A percentile compares a stretch with the other conserved stretches of the same genome.
These are phyloP conservation scores for Meiosimyza platycephala DNA, from an alignment of 2,888 invertebrate species.

Conservation along the genomic window DNA sequence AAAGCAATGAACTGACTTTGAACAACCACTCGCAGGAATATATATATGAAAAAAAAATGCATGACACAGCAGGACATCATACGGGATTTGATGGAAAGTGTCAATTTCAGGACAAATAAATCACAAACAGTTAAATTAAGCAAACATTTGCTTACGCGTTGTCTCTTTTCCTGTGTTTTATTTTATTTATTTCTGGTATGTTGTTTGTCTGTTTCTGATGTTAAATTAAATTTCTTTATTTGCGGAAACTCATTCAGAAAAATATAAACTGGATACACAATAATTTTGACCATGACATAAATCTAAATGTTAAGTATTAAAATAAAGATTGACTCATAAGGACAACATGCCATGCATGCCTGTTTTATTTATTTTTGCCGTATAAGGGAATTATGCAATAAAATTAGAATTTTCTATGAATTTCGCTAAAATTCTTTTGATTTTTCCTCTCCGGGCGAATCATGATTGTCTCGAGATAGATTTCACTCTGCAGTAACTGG, in stretches of 20 bases:
- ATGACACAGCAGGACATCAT: slow-evolving; percentile 50
- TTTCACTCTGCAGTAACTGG: no score
- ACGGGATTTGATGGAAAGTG: slow-evolving; percentile 46
- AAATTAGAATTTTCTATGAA: no score
- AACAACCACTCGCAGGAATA: slow-evolving; percentile 40
- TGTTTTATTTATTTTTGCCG: no score
- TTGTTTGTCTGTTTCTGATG: slow-evolving; percentile 35
- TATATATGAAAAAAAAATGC: slow-evolving; percentile 12
- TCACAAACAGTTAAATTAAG: slow-evolving; percentile 54
- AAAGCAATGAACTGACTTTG: slow-evolving; percentile 44
- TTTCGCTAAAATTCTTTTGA: no score
- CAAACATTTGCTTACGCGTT: slow-evolving; percentile 39
- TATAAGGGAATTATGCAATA: no score
- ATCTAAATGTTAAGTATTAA: no score
- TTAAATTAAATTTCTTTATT: background rate
- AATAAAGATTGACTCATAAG: no score
- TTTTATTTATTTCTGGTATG: slow-evolving; percentile 21
- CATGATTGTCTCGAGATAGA: no score
- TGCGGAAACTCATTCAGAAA: background rate
- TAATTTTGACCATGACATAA: no score
- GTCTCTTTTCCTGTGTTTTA: slow-evolving; percentile 24
- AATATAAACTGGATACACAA: slow-evolving; percentile 4
- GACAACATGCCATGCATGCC: no score
- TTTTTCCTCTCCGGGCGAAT: no score
- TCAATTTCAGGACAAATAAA: slow-evolving; percentile 57